Evolutionary conservation across 2,113 vertebrate genomes (phyloP), one percentile per base, ranked within the genome.

Genomic region (Clarias macrocephalus): DNA sequence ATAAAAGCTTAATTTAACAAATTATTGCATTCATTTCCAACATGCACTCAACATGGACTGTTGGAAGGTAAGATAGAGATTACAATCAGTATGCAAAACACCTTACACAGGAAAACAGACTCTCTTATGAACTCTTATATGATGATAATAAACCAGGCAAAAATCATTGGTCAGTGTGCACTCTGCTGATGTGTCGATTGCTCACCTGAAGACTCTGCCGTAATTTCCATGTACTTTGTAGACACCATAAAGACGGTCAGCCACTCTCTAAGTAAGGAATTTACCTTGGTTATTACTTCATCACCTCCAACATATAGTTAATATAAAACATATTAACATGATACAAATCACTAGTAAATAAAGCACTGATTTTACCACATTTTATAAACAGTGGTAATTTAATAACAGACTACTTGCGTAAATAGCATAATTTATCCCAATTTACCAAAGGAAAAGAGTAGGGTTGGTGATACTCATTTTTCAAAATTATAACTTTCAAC

Each of bases 181-280:
- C 11, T 37, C 11, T 15, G 19, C 3, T 30, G 18, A 28, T 70
- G 18, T 56, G 23, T 9, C 8, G 19, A 60, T 66, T 65, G n/a
- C 89, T 92, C 91, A 98, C 98, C 98, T 99, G 95, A 99, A 99
- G 30, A 99, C 97, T 94, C 98, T 94, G 57, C 98, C 98, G 0
- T 99, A 99, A 95, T 99, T 99, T 54, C 97, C 98, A 88, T 99
- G 98, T 86, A 99, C 97, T 92, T 99, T 99, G 93, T 98, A 99
- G 63, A 99, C 97, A 21, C 97, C 98, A 72, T 99, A 99, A 0
- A 99, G 95, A 82, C 98, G 96, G 88, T 99, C 98, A 89, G 98
- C 98, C 75, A 98, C 97, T 91, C 97, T 97, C 98, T 99, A 76
- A 95, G 94, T 28, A 13, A 85, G 83, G 28, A 85, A n/a, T 82